These are phyloP conservation scores for Pomacea canaliculata DNA, from an alignment of 2,888 invertebrate genomes.

Conservation along the genomic window DNA sequence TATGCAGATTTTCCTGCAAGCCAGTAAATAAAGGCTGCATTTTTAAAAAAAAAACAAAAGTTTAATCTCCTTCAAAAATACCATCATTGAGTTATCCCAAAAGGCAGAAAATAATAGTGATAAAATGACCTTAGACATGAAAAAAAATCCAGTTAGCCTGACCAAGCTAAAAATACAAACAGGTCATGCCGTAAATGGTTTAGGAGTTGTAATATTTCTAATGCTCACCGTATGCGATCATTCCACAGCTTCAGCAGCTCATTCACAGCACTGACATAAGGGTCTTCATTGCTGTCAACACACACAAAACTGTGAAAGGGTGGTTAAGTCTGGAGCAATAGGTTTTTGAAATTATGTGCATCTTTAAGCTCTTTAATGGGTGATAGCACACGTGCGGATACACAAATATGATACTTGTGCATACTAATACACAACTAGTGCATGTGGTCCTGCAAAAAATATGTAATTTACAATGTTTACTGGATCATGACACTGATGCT, in stretches of 20 bases:
- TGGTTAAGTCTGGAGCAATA: too few relatives aligned
- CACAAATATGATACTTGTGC: too few relatives aligned
- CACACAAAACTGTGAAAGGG: not conserved
- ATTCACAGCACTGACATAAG: constrained; percentile 49
- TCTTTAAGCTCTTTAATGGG: too few relatives aligned
- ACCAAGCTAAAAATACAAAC: not conserved
- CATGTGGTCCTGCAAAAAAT: too few relatives aligned
- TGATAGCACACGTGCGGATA: too few relatives aligned
- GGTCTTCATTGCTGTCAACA: constrained; percentile 40
- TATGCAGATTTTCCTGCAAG: not conserved
- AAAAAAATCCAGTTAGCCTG: not conserved
- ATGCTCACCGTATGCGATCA: constrained; percentile 39
- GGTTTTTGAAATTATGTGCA: too few relatives aligned
- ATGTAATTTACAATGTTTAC: not conserved
- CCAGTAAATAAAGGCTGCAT: not conserved
- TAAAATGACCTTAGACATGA: not conserved
- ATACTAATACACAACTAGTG: too few relatives aligned
- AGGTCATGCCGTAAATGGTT: not conserved
- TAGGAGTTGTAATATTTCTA: too few relatives aligned
- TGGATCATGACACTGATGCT: not conserved
- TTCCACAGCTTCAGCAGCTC: constrained; percentile 41
- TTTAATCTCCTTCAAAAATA: not conserved
- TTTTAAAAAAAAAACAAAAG: not conserved
- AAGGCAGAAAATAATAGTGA: not conserved
- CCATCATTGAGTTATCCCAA: too few relatives aligned